Evolutionary conservation across 2,888 invertebrate species (phyloP).

Genomic region (Creontiades dilutus): DNA sequence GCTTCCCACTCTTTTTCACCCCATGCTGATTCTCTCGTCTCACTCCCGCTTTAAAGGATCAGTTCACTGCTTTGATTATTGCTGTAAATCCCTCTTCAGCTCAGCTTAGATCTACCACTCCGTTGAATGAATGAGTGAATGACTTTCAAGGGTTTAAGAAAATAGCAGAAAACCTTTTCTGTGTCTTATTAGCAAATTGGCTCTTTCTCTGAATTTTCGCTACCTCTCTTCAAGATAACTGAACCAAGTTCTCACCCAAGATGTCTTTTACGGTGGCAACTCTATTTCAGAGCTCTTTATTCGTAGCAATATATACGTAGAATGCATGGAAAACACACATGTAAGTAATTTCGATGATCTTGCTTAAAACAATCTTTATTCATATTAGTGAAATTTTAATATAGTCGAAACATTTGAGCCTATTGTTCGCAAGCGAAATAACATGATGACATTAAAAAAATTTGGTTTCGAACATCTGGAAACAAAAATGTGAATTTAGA

Average conservation of each 20-base stretch:
- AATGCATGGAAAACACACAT: too few relatives aligned
- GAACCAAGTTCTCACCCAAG: neutral
- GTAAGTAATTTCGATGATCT: too few relatives aligned
- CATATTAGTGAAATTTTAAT: too few relatives aligned
- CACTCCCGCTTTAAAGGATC: slow-evolving; percentile 47
- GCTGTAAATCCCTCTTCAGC: slow-evolving; percentile 54
- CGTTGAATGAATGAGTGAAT: slow-evolving; percentile 63
- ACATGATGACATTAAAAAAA: too few relatives aligned
- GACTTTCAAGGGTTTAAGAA: slow-evolving; percentile 45
- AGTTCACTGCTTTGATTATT: slow-evolving; percentile 65
- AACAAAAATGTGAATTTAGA: too few relatives aligned
- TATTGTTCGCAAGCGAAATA: too few relatives aligned
- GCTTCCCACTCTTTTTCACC: neutral
- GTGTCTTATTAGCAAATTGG: slow-evolving; percentile 64
- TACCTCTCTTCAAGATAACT: neutral
- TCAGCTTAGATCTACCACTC: slow-evolving; percentile 53
- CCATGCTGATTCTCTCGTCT: slow-evolving; percentile 1
- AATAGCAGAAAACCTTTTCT: slow-evolving; percentile 50
- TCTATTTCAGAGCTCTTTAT: too few relatives aligned
- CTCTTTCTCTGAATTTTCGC: neutral
- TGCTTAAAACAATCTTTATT: too few relatives aligned
- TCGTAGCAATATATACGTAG: too few relatives aligned
- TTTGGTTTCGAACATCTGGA: too few relatives aligned
- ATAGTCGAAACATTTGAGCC: too few relatives aligned
- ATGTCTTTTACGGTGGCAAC: neutral